Percentiles rank a stretch among this genome's conserved stretches.
Evolutionary conservation across 2,888 invertebrate species (phyloP).

Genomic region (Bellardia bayeri): DNA sequence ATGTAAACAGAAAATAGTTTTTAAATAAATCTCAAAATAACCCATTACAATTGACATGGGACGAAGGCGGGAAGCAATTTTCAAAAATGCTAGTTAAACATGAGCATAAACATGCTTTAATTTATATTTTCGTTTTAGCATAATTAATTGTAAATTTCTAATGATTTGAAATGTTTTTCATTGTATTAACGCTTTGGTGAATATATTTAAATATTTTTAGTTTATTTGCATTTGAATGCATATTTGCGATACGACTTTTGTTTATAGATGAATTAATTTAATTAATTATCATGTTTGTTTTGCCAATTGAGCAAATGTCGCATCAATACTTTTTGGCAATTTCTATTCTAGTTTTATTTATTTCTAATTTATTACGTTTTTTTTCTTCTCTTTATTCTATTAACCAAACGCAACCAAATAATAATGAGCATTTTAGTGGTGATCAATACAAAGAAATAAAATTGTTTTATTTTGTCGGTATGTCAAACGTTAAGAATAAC

Average conservation of each 20-base stretch:
- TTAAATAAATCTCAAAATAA: neutral
- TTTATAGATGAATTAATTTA: slow-evolving; percentile 77
- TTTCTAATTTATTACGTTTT: slow-evolving; percentile 7
- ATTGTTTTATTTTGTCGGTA: slow-evolving; percentile 15
- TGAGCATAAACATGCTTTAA: slow-evolving; percentile 3
- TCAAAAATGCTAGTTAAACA: slow-evolving; percentile 15
- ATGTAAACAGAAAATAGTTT: neutral
- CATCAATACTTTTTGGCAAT: slow-evolving; percentile 64
- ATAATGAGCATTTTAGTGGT: slow-evolving; percentile 38
- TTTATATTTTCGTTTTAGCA: slow-evolving; percentile 32
- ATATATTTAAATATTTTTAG: slow-evolving; percentile 8
- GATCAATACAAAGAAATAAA: slow-evolving; percentile 51
- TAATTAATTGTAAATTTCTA: slow-evolving; percentile 55
- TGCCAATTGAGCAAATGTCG: slow-evolving; percentile 75
- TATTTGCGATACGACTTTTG: slow-evolving; percentile 52
- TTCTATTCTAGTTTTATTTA: slow-evolving; percentile 53
- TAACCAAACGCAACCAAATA: slow-evolving; percentile 4
- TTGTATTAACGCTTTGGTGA: neutral
- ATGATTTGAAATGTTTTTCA: slow-evolving; percentile 33
- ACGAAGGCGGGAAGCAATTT: neutral
- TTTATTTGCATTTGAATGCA: neutral
- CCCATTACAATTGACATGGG: too few species aligned
- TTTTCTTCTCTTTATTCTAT: neutral
- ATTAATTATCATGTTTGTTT: slow-evolving; percentile 77
- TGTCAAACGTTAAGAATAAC: slow-evolving; percentile 42